Base-by-base conservation (phyloP, 1,140 invertebrate genomes). In the Bombus pyrosoma region DNA sequence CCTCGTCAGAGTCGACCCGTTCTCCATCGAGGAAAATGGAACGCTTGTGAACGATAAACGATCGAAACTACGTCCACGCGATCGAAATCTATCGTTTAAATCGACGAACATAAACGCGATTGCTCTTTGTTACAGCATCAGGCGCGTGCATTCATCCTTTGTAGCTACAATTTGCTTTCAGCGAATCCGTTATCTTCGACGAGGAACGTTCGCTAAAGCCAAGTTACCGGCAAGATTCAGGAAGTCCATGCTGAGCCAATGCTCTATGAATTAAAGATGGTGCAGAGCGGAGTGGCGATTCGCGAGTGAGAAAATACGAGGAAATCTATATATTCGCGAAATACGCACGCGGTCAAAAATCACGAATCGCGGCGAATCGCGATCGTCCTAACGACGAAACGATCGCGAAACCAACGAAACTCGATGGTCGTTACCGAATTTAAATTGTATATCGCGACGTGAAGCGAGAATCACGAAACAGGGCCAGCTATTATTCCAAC, bases 191-290 rank as follows among this genome's bases (percentile, higher is more conserved):
- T 37, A 43, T 73, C 71, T n/a, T 43, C 62, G 62, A 32, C n/a
- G 64, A 28, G 28, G 28, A 62, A 28, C 25, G 59, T n/a, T 22
- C 66, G 32, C 32, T 9, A 34, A 34, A 68, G 66, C 66, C 59
- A 62, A 62, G 59, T 62, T 62, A 28, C 59, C 59, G 59, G 25
- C 59, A 62, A 62, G 59, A 62, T 62, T n/a, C 59, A n/a, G 28
- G 0, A 62, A 62, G 59, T 62, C 59, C 59, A 62, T 12, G 68
- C 2, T 22, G 34, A 25, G 68, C 25, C 76, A 68, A 41, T 32
- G 43, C 69, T 59, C 57, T 47, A 80, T 83, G 88, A 87, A 89
- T 87, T 87, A 89, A 87, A 85, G 78, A 85, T 85, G 47, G 47
- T 22, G 18, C 47, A 22, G 18, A 53, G 47, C 47, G 18, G 18